Base-by-base conservation (phyloP, 2,888 invertebrate genomes). In the Ommatoiulus sabulosus region DNA sequence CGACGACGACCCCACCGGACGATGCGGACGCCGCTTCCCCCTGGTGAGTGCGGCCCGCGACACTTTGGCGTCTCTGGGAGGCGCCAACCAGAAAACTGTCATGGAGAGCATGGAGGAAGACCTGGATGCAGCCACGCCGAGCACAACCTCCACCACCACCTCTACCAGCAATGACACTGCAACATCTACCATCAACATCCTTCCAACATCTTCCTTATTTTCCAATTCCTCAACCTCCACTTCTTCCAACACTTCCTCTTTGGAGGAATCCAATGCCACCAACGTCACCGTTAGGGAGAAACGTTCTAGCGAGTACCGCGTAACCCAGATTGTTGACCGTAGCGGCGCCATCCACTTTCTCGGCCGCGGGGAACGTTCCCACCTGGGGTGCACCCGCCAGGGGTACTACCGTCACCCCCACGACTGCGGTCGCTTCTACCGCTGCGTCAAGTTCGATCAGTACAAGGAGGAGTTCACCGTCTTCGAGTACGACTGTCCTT, bases 401-500 rank as follows among this genome's bases (percentile, higher is more conserved):
- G 96, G 96, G 0, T 96, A 95, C 93, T 96, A 95, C 93, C 95
- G 96, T 57, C 96, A 96, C 91, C 96, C 96, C 0, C 94, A 95
- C 86, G 95, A 96, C 90, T 96, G 96, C 92, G 95, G 95, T 89
- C 93, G 96, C 87, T 96, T 96, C 93, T 96, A 96, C 92, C 95
- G 96, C 89, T 96, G 96, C 92, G 96, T 96, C 17, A 96, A 96
- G 92, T 96, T 96, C 92, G 95, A 96, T 91, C 96, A 96, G 91
- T 95, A 94, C 87, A 94, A 95, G 0, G 95, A 96, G 35, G 95
- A 96, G 91, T 96, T 95, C 91, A 96, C 95, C 24, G 96, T 96
- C 80, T 96, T 96, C 92, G 96, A 96, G 92, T 96, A 96, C 92
- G 96, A 96, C 92, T 96, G 96, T 91, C 96, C 96, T 0, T 94